Conservation (phyloP, 2,888 invertebrate genomes). For the Coremacera marginata region DNA sequence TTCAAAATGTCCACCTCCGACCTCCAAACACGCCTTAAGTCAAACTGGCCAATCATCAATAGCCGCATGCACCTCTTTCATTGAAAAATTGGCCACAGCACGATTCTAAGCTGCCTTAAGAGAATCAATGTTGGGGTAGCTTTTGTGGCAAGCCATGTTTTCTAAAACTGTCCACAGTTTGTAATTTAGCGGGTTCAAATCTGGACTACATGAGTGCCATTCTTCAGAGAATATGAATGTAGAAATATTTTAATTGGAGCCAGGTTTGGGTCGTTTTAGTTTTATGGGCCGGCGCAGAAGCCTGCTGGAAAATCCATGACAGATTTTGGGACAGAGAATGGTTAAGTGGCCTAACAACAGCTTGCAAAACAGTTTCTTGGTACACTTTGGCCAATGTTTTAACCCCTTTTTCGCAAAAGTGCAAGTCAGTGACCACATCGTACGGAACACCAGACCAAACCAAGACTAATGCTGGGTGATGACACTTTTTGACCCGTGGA, state of each 20-base stretch:
- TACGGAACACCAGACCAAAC: not conserved
- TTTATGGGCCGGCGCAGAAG: no score
- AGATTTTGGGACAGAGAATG: not conserved
- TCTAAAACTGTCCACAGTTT: not conserved
- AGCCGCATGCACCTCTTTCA: no score
- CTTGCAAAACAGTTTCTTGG: slow-evolving; percentile 1
- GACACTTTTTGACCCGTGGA: not conserved
- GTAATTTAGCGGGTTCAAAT: not conserved
- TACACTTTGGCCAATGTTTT: slow-evolving; percentile 37
- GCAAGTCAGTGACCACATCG: slow-evolving; percentile 32
- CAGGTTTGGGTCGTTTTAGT: no score
- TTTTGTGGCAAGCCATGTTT: no score
- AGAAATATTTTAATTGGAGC: no score
- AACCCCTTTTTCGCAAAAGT: slow-evolving; percentile 33
- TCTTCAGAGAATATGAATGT: not conserved
- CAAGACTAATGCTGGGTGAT: not conserved
- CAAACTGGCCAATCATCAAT: no score
- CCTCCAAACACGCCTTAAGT: no score
- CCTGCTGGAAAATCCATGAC: no score
- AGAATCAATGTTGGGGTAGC: no score
- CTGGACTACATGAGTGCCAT: not conserved
- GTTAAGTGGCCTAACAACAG: slow-evolving; percentile 7
- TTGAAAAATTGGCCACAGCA: no score
- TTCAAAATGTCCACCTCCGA: no score
- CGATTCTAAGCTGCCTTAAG: no score